Percentiles rank a stretch among this genome's conserved stretches.
Evolutionary conservation across 2,113 vertebrate genomes (phyloP).

Genomic region (Clupea harengus): DNA sequence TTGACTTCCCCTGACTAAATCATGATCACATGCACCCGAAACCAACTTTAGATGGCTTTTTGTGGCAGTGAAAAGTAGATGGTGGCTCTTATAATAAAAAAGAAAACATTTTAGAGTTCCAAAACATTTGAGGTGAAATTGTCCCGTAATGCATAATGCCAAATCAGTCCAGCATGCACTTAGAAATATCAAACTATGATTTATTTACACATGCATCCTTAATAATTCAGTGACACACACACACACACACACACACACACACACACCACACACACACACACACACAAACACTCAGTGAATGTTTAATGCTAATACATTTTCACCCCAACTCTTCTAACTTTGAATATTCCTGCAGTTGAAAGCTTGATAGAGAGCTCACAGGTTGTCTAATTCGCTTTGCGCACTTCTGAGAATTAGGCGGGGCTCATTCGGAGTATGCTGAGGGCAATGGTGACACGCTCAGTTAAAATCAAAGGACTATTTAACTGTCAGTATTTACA

Average conservation of each 20-base stretch:
- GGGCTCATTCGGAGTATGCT: neutral
- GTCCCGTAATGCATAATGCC: constrained; percentile 28
- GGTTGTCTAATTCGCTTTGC: neutral
- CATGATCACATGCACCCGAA: neutral
- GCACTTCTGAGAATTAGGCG: constrained; percentile 24
- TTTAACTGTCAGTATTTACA: neutral
- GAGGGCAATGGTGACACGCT: constrained; percentile 7
- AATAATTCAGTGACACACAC: constrained; percentile 66
- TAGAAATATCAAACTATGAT: constrained; percentile 60
- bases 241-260: constrained; percentile 58
- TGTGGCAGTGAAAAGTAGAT: neutral
- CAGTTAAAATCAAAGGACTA: neutral
- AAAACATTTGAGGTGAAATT: constrained; percentile 16
- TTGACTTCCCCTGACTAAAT: neutral
- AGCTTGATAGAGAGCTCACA: neutral
- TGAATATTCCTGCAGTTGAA: constrained; percentile 45
- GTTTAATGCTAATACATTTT: constrained; percentile 66
- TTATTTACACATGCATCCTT: constrained; percentile 65
- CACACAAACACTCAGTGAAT: constrained; percentile 60
- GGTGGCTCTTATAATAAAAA: neutral
- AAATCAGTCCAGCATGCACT: constrained; percentile 63
- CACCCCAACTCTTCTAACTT: constrained; percentile 47
- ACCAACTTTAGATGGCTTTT: neutral
- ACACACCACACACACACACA: constrained; percentile 66
- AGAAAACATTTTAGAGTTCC: neutral